Evolutionary conservation across 2,797 vertebrate genomes (phyloP).

Genomic region (Petrocephalus sullivani): DNA sequence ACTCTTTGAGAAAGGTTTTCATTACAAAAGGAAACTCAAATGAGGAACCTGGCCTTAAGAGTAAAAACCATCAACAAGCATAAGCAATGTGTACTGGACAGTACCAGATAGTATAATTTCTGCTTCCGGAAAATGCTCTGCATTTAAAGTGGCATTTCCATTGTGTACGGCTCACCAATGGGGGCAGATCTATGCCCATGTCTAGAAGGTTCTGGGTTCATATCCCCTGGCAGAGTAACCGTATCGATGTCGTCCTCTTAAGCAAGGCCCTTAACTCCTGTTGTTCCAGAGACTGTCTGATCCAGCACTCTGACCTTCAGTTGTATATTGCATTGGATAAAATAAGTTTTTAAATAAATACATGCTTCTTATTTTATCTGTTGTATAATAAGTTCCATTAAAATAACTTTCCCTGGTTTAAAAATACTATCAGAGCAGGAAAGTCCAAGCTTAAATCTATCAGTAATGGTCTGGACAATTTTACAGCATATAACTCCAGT

Average conservation of each 20-base stretch:
- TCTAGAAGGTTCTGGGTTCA: neutral
- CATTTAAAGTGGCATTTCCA: neutral
- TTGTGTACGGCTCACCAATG: neutral
- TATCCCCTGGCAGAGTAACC: neutral
- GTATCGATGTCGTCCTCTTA: neutral
- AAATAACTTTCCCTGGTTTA: neutral
- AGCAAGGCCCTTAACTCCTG: neutral
- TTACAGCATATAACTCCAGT: neutral
- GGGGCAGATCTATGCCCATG: neutral
- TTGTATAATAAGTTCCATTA: neutral
- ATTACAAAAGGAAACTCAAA: neutral
- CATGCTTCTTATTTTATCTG: neutral
- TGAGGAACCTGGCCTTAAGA: neutral
- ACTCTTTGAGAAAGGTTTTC: neutral
- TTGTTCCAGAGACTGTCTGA: neutral
- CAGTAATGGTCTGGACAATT: neutral
- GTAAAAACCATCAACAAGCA: neutral
- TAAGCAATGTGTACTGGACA: neutral
- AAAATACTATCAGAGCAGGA: neutral
- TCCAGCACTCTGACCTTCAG: neutral
- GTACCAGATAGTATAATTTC: neutral
- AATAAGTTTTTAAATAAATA: neutral
- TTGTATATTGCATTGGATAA: neutral
- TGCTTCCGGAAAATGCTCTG: neutral
- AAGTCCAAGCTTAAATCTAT: neutral